These are phyloP conservation scores for Orchesella cincta DNA, from an alignment of 1,140 invertebrate genomes.

Conservation along the genomic window DNA sequence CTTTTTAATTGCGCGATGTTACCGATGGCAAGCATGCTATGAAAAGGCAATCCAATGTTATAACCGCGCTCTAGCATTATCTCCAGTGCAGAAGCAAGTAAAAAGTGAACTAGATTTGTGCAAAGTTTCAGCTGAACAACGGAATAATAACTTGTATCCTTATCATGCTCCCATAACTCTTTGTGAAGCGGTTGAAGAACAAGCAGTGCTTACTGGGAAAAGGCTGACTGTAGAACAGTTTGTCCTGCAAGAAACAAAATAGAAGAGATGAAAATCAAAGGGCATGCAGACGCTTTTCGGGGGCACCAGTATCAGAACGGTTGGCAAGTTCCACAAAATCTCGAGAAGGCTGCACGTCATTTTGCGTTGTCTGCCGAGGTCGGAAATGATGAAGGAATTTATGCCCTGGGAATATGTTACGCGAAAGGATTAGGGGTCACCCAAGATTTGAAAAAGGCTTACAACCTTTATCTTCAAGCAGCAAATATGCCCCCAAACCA, in stretches of 20 bases:
- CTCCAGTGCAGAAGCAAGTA: not conserved
- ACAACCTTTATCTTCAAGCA: too few species aligned
- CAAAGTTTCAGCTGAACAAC: not conserved
- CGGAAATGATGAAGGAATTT: conserved; percentile 26
- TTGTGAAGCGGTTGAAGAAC: too few species aligned
- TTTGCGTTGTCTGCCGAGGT: not conserved
- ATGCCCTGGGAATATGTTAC: not conserved
- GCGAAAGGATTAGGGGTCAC: conserved; percentile 4
- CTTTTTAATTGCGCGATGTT: not conserved
- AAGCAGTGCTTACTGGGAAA: too few species aligned
- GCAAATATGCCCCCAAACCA: too few species aligned
- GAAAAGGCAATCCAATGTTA: not conserved
- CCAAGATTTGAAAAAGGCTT: conserved; percentile 7
- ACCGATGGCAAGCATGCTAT: not conserved
- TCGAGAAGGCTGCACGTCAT: not conserved
- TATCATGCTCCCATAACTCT: too few species aligned
- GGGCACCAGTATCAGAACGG: not conserved
- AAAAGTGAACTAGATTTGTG: not conserved
- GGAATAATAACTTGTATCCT: too few species aligned
- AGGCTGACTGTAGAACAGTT: too few species aligned
- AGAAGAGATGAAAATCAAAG: too few species aligned
- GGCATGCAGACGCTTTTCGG: not conserved
- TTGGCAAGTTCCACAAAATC: not conserved
- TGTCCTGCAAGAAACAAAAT: too few species aligned
- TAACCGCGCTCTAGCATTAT: not conserved